Conservation (phyloP, 2,888 invertebrate genomes). For the Machimus rusticus region DNA sequence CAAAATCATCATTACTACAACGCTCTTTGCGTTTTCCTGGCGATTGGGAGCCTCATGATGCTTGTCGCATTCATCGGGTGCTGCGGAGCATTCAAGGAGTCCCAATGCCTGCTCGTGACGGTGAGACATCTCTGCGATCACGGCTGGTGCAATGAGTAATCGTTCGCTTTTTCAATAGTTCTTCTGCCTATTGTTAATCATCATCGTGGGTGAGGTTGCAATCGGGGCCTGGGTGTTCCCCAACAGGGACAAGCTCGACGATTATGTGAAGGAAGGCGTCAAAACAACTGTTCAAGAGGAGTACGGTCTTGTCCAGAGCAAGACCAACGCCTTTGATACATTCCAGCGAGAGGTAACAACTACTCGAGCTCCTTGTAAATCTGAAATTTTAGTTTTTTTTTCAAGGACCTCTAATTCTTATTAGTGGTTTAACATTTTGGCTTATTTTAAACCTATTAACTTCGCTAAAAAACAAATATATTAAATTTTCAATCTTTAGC, state of each 20-base stretch:
- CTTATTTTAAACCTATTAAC: no score
- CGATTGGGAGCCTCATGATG: constrained; percentile 75
- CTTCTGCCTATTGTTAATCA: constrained; percentile 77
- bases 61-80: constrained; percentile 83
- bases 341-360: constrained; percentile 70
- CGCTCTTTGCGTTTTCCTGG: constrained; percentile 76
- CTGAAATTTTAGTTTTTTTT: no score
- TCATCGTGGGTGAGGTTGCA: constrained; percentile 80
- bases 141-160: background rate
- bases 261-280: constrained; percentile 70
- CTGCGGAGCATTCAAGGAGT: constrained; percentile 81
- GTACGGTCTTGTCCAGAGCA: constrained; percentile 66
- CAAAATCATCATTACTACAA: constrained; percentile 69
- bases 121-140: constrained; percentile 65
- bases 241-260: constrained; percentile 72
- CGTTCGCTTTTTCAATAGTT: constrained; percentile 65
- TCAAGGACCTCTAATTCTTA: no score
- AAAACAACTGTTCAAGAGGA: constrained; percentile 71
- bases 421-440: no score
- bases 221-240: constrained; percentile 80
- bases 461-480: no score
- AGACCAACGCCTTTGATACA: constrained; percentile 71
- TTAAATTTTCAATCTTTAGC: constrained; percentile 60
- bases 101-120: constrained; percentile 77
- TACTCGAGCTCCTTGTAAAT: background rate